These are phyloP conservation scores for Bagarius yarrelli DNA, from an alignment of 2,113 vertebrate species.

Conservation along the genomic window DNA sequence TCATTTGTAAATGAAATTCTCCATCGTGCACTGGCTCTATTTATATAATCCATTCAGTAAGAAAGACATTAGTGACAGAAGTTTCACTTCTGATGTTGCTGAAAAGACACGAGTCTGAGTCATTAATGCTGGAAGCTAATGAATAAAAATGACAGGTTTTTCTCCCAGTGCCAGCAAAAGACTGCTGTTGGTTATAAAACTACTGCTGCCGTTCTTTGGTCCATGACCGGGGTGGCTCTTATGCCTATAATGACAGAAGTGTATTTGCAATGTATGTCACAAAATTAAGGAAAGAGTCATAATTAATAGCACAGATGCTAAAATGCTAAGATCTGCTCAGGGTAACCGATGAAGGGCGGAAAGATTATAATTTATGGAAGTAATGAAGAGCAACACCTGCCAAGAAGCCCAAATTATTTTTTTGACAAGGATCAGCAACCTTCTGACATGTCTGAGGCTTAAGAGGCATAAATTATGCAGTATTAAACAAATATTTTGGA, in stretches of 20 bases:
- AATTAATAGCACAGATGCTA: constrained; percentile 8
- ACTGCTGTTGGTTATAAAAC: constrained; percentile 7
- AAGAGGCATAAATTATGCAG: constrained; percentile 63
- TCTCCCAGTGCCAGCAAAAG: constrained; percentile 20
- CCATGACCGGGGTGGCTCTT: background rate
- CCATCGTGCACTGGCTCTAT: background rate
- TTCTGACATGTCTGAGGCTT: constrained; percentile 50
- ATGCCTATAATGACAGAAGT: background rate
- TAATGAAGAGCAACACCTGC: constrained; percentile 40
- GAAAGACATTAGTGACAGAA: constrained; percentile 33
- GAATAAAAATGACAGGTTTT: constrained; percentile 43
- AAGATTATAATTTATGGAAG: constrained; percentile 41
- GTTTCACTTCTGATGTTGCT: constrained; percentile 41
- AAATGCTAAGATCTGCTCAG: constrained; percentile 19
- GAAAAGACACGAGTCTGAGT: constrained; percentile 26
- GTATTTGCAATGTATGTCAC: constrained; percentile 11
- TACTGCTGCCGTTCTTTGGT: constrained; percentile 11
- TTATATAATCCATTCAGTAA: constrained; percentile 17
- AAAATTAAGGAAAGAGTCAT: constrained; percentile 8
- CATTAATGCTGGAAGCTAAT: constrained; percentile 38
- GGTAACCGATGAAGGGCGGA: constrained; percentile 15
- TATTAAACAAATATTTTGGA: constrained; percentile 64
- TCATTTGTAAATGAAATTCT: background rate
- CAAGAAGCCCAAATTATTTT: constrained; percentile 19
- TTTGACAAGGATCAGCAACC: constrained; percentile 48